Conservation (phyloP, 2,888 invertebrate genomes). For the Lithophane semibrunnea region DNA sequence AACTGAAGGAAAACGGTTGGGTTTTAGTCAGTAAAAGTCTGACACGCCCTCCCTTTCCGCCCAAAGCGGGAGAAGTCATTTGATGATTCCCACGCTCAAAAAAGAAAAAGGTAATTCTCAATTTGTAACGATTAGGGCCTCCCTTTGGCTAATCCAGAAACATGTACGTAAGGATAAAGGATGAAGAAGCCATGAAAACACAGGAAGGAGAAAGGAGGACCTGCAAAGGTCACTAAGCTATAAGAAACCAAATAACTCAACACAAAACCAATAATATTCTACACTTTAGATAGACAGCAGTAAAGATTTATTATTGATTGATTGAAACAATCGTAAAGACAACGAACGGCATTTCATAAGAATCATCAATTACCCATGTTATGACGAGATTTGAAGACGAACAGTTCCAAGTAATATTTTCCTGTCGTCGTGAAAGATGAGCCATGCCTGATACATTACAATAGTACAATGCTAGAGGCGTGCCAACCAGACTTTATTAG, state of each 20-base stretch:
- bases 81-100: no score
- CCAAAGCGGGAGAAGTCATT: no score
- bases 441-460: slow-evolving; percentile 12
- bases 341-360: neutral
- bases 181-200: no score
- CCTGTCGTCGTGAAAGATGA: slow-evolving; percentile 19
- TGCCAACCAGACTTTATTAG: slow-evolving; percentile 35
- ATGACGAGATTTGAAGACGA: neutral
- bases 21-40: no score
- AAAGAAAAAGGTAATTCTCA: no score
- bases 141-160: neutral
- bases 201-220: no score
- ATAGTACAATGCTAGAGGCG: slow-evolving; percentile 35
- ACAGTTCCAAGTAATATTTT: slow-evolving; percentile 7
- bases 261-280: neutral
- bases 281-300: neutral
- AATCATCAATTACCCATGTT: slow-evolving; percentile 36
- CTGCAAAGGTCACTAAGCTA: neutral
- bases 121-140: neutral
- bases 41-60: no score
- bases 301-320: slow-evolving; percentile 3
- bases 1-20: no score
- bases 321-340: slow-evolving; percentile 4
- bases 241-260: neutral
- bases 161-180: neutral